phyloP scores from a whole-genome alignment of 2,888 invertebrate species.

The Megaustenia siamemsis region DNA sequence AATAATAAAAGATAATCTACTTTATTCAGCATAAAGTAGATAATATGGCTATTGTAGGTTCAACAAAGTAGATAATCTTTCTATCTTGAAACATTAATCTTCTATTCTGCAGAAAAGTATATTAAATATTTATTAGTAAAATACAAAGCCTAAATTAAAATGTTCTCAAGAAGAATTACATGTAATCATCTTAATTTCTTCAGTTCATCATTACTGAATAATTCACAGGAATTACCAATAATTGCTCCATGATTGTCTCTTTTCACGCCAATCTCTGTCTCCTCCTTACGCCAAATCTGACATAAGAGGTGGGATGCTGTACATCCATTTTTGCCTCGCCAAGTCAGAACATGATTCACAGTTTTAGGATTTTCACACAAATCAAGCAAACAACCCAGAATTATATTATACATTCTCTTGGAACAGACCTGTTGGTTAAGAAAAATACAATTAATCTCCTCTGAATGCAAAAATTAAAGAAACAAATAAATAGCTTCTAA shows the following conservation, averaged over 20 bases:
- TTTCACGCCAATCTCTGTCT: conserved; percentile 76
- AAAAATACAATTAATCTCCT: background rate
- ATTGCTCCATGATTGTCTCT: conserved; percentile 75
- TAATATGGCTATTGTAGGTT: too few relatives aligned
- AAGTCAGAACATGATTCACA: conserved; percentile 77
- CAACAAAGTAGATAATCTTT: too few relatives aligned
- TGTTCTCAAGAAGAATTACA: too few relatives aligned
- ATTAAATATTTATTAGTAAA: too few relatives aligned
- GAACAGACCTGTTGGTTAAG: conserved; percentile 73
- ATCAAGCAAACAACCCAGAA: conserved; percentile 79
- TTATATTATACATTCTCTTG: conserved; percentile 78
- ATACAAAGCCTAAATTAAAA: too few relatives aligned
- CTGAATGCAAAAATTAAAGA: background rate
- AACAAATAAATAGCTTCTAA: too few relatives aligned
- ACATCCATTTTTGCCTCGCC: conserved; percentile 76
- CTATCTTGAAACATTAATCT: too few relatives aligned
- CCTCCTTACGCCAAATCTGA: conserved; percentile 79
- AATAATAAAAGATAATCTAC: background rate
- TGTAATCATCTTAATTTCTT: too few relatives aligned
- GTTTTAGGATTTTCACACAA: conserved; percentile 79
- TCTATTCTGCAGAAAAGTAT: too few relatives aligned
- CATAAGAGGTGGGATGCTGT: conserved; percentile 79
- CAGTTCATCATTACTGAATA: too few relatives aligned
- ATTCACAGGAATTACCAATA: too few relatives aligned
- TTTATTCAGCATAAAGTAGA: too few relatives aligned